phyloP scores from a whole-genome alignment of 1,140 invertebrate genomes.

The Drosophila micromelanica region DNA sequence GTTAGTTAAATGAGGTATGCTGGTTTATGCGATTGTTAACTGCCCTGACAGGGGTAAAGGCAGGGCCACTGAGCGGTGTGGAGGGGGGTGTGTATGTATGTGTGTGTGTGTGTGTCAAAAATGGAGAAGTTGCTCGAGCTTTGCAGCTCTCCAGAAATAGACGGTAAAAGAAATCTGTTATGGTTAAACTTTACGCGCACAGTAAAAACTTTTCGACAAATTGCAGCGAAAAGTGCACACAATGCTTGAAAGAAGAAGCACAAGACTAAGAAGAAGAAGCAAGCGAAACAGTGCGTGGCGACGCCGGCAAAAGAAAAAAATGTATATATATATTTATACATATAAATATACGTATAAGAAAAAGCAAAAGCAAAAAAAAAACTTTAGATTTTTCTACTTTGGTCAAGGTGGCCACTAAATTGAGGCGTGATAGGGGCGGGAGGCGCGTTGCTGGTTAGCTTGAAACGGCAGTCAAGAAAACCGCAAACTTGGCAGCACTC shows the following conservation, averaged over 20 bases:
- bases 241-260: conserved; percentile 47
- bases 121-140: conserved; percentile 32
- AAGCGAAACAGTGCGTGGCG: conserved; percentile 71
- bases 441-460: background rate
- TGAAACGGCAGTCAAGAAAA: conserved; percentile 52
- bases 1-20: conserved; percentile 21
- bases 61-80: no score
- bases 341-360: conserved; percentile 6
- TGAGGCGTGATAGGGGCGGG: background rate
- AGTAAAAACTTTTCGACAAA: conserved; percentile 72
- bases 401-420: conserved; percentile 59
- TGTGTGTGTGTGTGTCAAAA: conserved; percentile 11
- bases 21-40: conserved; percentile 29
- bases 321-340: background rate
- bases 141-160: conserved; percentile 17
- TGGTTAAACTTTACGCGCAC: conserved; percentile 66
- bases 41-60: background rate
- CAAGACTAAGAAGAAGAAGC: background rate
- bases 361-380: conserved; percentile 39
- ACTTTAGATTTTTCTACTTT: conserved; percentile 61
- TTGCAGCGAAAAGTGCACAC: conserved; percentile 76
- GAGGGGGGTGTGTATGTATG: background rate
- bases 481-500: conserved; percentile 63
- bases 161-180: conserved; percentile 67
- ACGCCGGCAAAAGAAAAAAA: conserved; percentile 49